A percentile compares a stretch with the other conserved stretches of the same genome.
Conservation (phyloP, 2,797 vertebrate genomes). For the Muscicapa striata region DNA sequence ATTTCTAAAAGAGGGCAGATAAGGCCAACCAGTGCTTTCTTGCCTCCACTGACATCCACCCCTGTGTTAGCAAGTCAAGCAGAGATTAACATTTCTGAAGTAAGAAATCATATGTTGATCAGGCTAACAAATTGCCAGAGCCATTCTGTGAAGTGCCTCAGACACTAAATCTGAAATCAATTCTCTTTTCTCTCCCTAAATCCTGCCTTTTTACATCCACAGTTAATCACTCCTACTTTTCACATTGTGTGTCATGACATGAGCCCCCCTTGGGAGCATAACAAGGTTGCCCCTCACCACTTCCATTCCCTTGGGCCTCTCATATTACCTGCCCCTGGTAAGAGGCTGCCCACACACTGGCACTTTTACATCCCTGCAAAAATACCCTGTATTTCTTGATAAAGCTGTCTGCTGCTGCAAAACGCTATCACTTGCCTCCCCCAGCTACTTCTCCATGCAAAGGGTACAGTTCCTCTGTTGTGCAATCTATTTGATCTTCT, state of each 20-base stretch:
- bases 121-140: constrained; percentile 10
- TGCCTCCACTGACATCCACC: not conserved
- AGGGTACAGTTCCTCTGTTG: constrained; percentile 41
- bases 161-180: constrained; percentile 6
- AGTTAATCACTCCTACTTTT: not conserved
- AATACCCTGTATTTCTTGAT: not conserved
- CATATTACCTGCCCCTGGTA: not conserved
- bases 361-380: not conserved
- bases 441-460: not conserved
- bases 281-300: not conserved
- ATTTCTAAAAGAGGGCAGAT: not conserved
- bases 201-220: not conserved
- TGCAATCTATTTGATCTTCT: constrained; percentile 30
- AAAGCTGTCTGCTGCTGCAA: not conserved
- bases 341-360: not conserved
- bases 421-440: not conserved
- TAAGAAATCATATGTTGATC: not conserved
- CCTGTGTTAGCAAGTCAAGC: rapidly evolving
- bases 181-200: not conserved
- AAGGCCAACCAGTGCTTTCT: not conserved
- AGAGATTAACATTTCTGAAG: constrained; percentile 7
- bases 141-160: not conserved
- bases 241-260: rapidly evolving
- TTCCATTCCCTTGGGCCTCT: not conserved
- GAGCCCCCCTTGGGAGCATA: not conserved